Percentiles rank a stretch among this genome's conserved stretches.
Conservation (phyloP, 2,113 vertebrate genomes). For the Leptobrachium ailaonicum region DNA sequence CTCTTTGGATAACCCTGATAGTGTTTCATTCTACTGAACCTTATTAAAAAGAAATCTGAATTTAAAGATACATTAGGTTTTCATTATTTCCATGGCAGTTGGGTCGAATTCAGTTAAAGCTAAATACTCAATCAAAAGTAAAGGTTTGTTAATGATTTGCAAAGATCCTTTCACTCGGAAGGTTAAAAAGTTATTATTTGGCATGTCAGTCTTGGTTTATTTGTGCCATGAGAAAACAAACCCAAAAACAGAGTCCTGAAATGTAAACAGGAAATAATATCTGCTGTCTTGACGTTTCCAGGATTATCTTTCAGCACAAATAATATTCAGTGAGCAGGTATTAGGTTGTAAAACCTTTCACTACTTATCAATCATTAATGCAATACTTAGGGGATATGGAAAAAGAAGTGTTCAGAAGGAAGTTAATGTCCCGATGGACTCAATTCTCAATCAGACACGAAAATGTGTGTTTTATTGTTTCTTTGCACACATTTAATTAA, state of each 20-base stretch:
- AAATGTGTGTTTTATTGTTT: too few relatives aligned
- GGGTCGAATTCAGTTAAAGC: neutral
- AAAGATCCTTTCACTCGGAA: neutral
- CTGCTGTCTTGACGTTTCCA: slow-evolving; percentile 10
- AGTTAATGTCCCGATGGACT: neutral
- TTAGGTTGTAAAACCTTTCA: slow-evolving; percentile 5
- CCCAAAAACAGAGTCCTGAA: neutral
- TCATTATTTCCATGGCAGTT: too few relatives aligned
- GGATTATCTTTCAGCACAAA: slow-evolving; percentile 10
- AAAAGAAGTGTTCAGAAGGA: neutral
- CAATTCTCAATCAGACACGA: too few relatives aligned
- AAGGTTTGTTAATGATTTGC: neutral
- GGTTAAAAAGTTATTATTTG: slow-evolving; percentile 4
- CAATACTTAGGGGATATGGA: neutral
- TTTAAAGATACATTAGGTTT: too few relatives aligned
- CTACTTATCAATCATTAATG: slow-evolving; percentile 8
- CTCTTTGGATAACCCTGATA: too few relatives aligned
- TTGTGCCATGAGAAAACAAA: neutral
- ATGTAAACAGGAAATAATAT: slow-evolving; percentile 19
- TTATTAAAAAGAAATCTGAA: too few relatives aligned
- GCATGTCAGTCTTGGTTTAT: neutral
- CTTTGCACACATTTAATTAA: too few relatives aligned
- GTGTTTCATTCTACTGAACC: too few relatives aligned
- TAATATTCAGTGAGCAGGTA: slow-evolving; percentile 2
- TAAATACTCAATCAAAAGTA: neutral